Evolutionary conservation across 1,140 invertebrate species (phyloP).

Genomic region (Apis florea): DNA sequence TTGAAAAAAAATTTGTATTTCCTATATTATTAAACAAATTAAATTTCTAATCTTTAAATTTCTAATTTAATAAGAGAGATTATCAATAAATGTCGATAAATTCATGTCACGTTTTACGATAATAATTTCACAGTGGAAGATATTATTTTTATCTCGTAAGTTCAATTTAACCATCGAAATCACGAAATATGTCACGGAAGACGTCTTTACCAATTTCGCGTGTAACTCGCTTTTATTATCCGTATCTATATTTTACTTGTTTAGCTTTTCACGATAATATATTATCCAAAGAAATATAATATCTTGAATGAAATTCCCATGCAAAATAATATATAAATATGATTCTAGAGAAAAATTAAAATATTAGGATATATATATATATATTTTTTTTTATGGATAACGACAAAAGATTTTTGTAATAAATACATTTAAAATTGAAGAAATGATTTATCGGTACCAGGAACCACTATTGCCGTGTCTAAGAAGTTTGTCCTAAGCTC

Average conservation of each 20-base stretch:
- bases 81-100: not conserved
- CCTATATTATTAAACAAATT: no score
- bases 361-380: not conserved
- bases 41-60: no score
- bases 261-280: not conserved
- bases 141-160: conserved; percentile 21
- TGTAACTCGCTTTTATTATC: not conserved
- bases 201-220: not conserved
- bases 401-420: no score
- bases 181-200: not conserved
- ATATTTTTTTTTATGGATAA: not conserved
- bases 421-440: conserved; percentile 9
- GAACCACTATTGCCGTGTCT: conserved; percentile 61
- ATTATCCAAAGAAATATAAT: not conserved
- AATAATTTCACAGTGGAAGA: not conserved
- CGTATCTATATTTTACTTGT: conserved; percentile 28
- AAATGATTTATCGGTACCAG: conserved; percentile 60
- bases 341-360: not conserved
- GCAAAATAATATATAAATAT: not conserved
- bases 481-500: conserved; percentile 51
- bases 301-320: not conserved
- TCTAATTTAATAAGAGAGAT: not conserved
- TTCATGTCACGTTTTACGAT: not conserved
- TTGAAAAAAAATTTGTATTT: no score
- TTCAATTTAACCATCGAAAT: not conserved